Conservation (phyloP, 1,140 invertebrate species). For the Charaxes varanes region DNA sequence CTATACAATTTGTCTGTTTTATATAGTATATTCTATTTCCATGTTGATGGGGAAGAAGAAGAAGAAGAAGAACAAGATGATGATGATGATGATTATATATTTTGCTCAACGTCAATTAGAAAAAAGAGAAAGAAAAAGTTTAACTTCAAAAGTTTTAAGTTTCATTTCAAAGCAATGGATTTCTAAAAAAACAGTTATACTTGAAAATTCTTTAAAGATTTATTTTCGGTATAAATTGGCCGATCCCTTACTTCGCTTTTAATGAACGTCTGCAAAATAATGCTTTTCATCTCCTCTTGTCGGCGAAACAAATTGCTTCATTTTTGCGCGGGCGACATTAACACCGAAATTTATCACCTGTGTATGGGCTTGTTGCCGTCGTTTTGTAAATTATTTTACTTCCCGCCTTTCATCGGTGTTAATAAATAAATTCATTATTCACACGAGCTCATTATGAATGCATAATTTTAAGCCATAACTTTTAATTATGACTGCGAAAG, state of each 20-base stretch:
- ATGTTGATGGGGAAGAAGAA: no score
- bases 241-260: constrained; percentile 27
- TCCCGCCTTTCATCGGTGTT: constrained; percentile 17
- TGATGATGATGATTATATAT: no score
- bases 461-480: constrained; percentile 7
- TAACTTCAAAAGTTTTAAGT: no score
- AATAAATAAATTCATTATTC: constrained; percentile 19
- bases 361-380: constrained; percentile 32
- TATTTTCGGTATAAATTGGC: constrained; percentile 9
- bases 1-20: no score
- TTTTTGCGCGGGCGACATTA: constrained; percentile 51
- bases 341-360: constrained; percentile 56
- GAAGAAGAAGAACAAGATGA: no score
- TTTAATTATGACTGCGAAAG: constrained; percentile 3
- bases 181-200: no score
- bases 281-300: constrained; percentile 65
- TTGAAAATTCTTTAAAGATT: no score
- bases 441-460: constrained; percentile 7
- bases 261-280: constrained; percentile 56
- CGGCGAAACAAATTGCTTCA: constrained; percentile 63
- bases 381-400: constrained; percentile 26
- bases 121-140: no score
- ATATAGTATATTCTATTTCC: no score
- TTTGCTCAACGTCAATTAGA: no score
- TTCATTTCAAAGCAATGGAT: no score